Conservation (phyloP, 2,888 invertebrate genomes). For the Erpobdella octoculata region DNA sequence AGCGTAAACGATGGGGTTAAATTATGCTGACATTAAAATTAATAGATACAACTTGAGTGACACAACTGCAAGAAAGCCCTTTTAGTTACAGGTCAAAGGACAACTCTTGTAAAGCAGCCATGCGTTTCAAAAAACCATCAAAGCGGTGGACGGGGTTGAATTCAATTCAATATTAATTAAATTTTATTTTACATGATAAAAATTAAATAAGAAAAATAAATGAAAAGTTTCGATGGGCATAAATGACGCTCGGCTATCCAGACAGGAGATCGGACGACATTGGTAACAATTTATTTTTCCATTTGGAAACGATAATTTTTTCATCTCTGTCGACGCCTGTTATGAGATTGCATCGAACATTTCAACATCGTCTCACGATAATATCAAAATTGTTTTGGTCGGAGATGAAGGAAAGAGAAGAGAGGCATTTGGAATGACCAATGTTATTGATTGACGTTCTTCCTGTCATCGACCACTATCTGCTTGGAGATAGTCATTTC, state of each 20-base stretch:
- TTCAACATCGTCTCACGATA: background rate
- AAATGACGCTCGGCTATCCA: too few relatives aligned
- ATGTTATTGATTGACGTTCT: constrained; percentile 1
- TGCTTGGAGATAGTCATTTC: constrained; percentile 6
- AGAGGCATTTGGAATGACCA: background rate
- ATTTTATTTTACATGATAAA: too few relatives aligned
- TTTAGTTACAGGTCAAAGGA: constrained; percentile 3
- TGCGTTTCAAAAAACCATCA: too few relatives aligned
- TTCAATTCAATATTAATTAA: too few relatives aligned
- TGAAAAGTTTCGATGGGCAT: too few relatives aligned
- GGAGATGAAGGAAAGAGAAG: too few relatives aligned
- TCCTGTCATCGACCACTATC: constrained; percentile 5
- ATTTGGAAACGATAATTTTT: too few relatives aligned
- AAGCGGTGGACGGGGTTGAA: too few relatives aligned
- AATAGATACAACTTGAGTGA: constrained; percentile 1
- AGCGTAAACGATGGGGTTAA: constrained; percentile 7
- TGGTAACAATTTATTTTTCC: too few relatives aligned
- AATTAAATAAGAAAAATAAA: too few relatives aligned
- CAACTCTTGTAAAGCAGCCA: background rate
- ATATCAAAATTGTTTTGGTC: background rate
- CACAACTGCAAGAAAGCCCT: background rate
- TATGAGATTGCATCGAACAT: too few relatives aligned
- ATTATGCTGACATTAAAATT: constrained; percentile 8
- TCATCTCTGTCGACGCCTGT: background rate
- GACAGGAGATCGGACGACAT: too few relatives aligned